Evolutionary conservation across 2,888 invertebrate species (phyloP).

Genomic region (Muscina levida): DNA sequence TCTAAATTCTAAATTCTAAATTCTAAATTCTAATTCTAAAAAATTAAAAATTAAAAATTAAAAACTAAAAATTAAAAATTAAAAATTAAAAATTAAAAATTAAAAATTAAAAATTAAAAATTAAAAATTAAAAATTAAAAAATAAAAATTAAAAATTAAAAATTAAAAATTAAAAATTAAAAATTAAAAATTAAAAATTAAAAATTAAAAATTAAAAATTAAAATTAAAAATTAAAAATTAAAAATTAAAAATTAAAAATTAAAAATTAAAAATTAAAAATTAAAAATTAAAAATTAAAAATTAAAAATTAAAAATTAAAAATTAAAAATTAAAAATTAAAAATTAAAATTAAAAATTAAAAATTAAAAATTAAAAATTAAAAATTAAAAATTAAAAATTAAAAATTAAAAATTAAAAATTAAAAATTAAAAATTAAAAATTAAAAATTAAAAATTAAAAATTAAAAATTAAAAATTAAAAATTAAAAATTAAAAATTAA

Average conservation of each 20-base stretch:
- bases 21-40: too few species aligned
- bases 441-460: background rate
- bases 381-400: background rate
- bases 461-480: background rate
- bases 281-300: background rate
- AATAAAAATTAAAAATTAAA: background rate
- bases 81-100: background rate
- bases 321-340: background rate
- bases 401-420: background rate
- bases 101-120: background rate
- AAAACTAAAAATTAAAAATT: background rate
- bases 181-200: background rate
- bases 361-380: background rate
- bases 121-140: background rate
- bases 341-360: background rate
- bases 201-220: background rate
- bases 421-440: background rate
- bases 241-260: background rate
- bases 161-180: background rate
- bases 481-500: background rate
- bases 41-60: too few species aligned
- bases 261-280: background rate
- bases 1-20: too few species aligned
- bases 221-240: background rate
- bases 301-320: background rate